These are phyloP conservation scores for Macrocentrus cingulum DNA, from an alignment of 1,140 invertebrate species.

Conservation along the genomic window DNA sequence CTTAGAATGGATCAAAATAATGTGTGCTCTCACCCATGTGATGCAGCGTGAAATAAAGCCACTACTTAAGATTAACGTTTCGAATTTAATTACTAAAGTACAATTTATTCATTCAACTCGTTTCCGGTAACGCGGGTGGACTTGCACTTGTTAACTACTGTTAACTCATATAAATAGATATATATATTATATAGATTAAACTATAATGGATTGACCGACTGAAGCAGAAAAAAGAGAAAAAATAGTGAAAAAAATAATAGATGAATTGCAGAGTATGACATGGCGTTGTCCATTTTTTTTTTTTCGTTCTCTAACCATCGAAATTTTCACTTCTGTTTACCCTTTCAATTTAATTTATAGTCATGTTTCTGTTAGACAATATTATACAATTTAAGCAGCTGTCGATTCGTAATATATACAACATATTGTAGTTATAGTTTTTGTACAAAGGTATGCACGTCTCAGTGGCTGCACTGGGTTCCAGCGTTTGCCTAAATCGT, in stretches of 20 bases:
- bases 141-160: slow-evolving; percentile 56
- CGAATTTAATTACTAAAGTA: slow-evolving; percentile 37
- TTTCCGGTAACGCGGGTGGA: slow-evolving; percentile 38
- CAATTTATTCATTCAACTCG: slow-evolving; percentile 26
- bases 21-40: slow-evolving; percentile 12
- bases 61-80: slow-evolving; percentile 41
- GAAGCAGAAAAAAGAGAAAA: slow-evolving; percentile 17
- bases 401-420: slow-evolving; percentile 35
- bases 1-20: slow-evolving; percentile 3
- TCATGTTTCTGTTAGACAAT: slow-evolving; percentile 2
- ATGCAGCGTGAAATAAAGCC: slow-evolving; percentile 21
- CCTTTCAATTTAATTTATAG: too few species aligned
- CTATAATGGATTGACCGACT: too few species aligned
- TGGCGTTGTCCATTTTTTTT: background rate
- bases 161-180: slow-evolving; percentile 42
- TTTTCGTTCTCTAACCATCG: background rate
- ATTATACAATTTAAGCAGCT: background rate
- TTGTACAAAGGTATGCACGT: slow-evolving; percentile 48
- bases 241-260: slow-evolving; percentile 8
- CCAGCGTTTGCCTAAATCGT: slow-evolving; percentile 39
- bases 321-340: slow-evolving; percentile 1
- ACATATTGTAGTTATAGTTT: slow-evolving; percentile 49
- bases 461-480: slow-evolving; percentile 31
- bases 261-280: background rate
- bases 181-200: slow-evolving; percentile 46